Conservation (phyloP, 2,113 vertebrate species). For the Cyrtonyx montezumae region DNA sequence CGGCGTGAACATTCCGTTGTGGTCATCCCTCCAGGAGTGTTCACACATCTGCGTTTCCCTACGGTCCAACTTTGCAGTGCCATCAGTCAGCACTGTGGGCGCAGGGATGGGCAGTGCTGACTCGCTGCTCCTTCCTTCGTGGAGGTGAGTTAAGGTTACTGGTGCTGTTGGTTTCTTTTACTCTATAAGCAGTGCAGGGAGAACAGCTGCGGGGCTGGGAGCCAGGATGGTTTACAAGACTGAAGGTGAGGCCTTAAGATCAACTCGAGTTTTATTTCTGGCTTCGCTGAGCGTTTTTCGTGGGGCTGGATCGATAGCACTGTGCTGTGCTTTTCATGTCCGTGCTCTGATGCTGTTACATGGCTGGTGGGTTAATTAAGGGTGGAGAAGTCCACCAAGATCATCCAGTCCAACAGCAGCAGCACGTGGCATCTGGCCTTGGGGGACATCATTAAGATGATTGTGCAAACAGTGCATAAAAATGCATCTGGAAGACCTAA, state of each 20-base stretch:
- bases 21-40: too few species aligned
- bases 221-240: too few species aligned
- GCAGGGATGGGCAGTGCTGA: neutral
- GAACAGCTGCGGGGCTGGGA: neutral
- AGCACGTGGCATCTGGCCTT: neutral
- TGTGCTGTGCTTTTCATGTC: neutral
- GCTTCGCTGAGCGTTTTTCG: neutral
- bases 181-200: too few species aligned
- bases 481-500: neutral
- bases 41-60: neutral
- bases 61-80: too few species aligned
- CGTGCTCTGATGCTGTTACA: fast-evolving
- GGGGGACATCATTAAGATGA: neutral
- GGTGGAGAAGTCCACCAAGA: too few species aligned
- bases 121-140: neutral
- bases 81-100: too few species aligned
- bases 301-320: neutral
- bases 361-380: neutral
- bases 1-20: too few species aligned
- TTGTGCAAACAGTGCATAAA: neutral
- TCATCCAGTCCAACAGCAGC: too few species aligned
- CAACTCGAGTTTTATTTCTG: neutral
- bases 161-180: neutral
- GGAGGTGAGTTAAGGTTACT: neutral
- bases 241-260: neutral